Evolutionary conservation across 2,113 vertebrate species (phyloP), one percentile per base, ranked within the genome.

Genomic region (Actenoides lindsayi): DNA sequence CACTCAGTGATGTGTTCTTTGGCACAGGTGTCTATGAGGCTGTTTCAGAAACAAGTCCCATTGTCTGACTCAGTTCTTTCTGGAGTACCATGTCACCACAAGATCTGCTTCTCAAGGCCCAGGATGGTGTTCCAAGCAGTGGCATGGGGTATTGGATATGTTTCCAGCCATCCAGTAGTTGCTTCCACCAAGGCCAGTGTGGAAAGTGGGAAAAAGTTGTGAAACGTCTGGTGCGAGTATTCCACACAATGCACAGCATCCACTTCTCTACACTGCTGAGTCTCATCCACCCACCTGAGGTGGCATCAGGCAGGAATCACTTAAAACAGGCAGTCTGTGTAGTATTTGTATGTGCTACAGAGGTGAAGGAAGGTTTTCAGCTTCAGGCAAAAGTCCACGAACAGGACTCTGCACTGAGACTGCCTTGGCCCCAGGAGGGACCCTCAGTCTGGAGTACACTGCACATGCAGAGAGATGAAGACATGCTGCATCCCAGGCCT

Each of bases 231-330:
- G 7, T 39, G 35, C 51, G 73, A 94, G 60, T 63, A 79, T 71
- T 28, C 24, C 75, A 83, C 14, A 13, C 0, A 0, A 44, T 1
- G 2, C 10, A 42, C n/a, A 89, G 54, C 17, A 74, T 23, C n/a
- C 41, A 62, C 0, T 70, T 76, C 50, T 73, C 42, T 17, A 6
- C 57, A 57, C 33, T 13, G 53, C 57, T 48, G n/a, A n/a, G 33
- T 19, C 69, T 28, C 25, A 44, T 7, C 24, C 42, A 35, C 90
- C 76, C 48, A 82, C 70, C 63, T 65, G 53, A 13, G 24, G 33
- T 44, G 46, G 5, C 48, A 41, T 3, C 23, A 35, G 37, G 39
- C 69, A 87, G 64, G 33, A 35, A 37, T 39, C 57, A 14, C 33
- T 74, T 31, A 21, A 10, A 68, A 68, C 2, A 35, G 46, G n/a